Evolutionary conservation across 2,888 invertebrate genomes (phyloP).

Genomic region (Monopis laevigella): DNA sequence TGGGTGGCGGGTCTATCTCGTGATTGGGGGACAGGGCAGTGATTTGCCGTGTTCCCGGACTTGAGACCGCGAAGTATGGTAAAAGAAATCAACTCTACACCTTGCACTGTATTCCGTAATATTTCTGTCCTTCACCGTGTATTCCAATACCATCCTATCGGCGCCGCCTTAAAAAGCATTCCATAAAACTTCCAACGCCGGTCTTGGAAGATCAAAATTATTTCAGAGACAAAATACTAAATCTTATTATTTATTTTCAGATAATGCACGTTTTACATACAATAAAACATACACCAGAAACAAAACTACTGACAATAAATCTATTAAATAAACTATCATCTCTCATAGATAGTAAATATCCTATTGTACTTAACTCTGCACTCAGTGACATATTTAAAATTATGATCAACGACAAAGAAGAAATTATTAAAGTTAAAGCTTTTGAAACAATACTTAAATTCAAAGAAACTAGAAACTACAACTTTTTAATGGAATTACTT

Average conservation of each 20-base stretch:
- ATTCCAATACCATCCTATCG: too few species aligned
- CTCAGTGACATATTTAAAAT: constrained; percentile 25
- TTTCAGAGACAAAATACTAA: too few species aligned
- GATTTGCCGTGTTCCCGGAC: too few species aligned
- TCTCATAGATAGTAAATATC: constrained; percentile 2
- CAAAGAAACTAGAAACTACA: neutral
- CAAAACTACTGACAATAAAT: constrained; percentile 31
- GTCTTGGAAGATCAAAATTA: too few species aligned
- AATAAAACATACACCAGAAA: constrained; percentile 30
- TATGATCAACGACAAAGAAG: constrained; percentile 26
- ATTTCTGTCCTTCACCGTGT: too few species aligned
- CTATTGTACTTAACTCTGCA: constrained; percentile 19
- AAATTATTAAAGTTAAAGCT: constrained; percentile 25
- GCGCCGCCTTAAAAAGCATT: too few species aligned
- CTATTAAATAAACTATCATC: constrained; percentile 32
- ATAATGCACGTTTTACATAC: constrained; percentile 33
- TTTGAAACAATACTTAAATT: constrained; percentile 19
- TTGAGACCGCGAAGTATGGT: too few species aligned
- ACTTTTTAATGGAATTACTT: neutral
- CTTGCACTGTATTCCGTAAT: too few species aligned
- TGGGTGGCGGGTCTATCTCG: too few species aligned
- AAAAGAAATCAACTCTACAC: too few species aligned
- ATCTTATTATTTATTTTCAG: constrained; percentile 25
- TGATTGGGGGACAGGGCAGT: too few species aligned
- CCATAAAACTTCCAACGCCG: too few species aligned